Evolutionary conservation across 1,140 invertebrate genomes (phyloP).

Genomic region (Musca domestica): DNA sequence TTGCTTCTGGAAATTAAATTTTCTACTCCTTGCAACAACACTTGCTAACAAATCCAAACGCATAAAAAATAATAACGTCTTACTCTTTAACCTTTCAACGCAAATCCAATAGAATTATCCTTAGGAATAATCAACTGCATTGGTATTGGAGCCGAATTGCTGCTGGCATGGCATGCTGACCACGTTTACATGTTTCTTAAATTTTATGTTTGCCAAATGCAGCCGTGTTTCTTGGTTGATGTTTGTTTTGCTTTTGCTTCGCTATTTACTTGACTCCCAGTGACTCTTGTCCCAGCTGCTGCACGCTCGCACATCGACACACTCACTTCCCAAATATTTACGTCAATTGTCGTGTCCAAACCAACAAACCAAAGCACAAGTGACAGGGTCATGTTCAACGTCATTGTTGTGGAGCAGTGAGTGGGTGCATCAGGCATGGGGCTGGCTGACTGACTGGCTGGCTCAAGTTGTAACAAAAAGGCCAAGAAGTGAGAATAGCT

Average conservation of each 20-base stretch:
- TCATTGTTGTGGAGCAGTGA: too few species aligned
- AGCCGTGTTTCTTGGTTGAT: not conserved
- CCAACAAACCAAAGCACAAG: not conserved
- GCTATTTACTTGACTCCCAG: not conserved
- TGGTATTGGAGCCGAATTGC: too few species aligned
- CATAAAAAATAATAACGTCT: too few species aligned
- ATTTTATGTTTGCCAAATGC: constrained; percentile 8
- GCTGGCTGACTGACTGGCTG: not conserved
- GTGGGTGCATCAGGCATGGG: not conserved
- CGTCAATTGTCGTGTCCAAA: not conserved
- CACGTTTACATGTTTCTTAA: constrained; percentile 14
- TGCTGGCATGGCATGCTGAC: not conserved
- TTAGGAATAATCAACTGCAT: too few species aligned
- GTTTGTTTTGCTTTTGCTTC: not conserved
- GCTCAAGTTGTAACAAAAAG: too few species aligned
- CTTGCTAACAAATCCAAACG: too few species aligned
- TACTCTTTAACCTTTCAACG: too few species aligned
- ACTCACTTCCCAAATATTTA: not conserved
- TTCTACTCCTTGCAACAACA: too few species aligned
- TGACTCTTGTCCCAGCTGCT: constrained; percentile 5
- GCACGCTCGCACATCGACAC: too few species aligned
- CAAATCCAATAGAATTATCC: too few species aligned
- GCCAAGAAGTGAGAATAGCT: too few species aligned
- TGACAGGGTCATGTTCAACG: not conserved
- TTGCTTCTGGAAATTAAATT: too few species aligned